Percentiles rank a stretch among this genome's conserved stretches.
phyloP scores from a whole-genome alignment of 2,888 invertebrate species.

The Thalpophila matura region DNA sequence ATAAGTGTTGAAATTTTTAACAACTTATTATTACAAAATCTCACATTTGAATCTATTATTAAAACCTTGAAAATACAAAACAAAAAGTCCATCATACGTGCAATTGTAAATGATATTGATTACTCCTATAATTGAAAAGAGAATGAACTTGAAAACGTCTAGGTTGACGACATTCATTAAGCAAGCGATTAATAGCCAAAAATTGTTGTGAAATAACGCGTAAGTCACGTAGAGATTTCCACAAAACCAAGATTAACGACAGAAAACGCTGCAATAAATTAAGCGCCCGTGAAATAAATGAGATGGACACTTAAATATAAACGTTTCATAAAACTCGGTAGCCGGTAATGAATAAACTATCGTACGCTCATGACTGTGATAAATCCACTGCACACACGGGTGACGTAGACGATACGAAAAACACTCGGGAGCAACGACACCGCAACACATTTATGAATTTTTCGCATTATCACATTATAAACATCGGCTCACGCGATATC shows the following conservation, averaged over 20 bases:
- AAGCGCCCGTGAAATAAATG: slow-evolving; percentile 67
- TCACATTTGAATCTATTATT: slow-evolving; percentile 49
- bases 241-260: slow-evolving; percentile 42
- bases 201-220: slow-evolving; percentile 65
- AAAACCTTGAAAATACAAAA: slow-evolving; percentile 55
- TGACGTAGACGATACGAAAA: slow-evolving; percentile 69
- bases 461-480: slow-evolving; percentile 79
- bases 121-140: slow-evolving; percentile 33
- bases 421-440: slow-evolving; percentile 76
- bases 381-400: slow-evolving; percentile 65
- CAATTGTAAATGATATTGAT: slow-evolving; percentile 39
- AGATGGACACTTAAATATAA: slow-evolving; percentile 67
- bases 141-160: slow-evolving; percentile 38
- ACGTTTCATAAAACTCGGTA: slow-evolving; percentile 69
- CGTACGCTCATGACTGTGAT: slow-evolving; percentile 56
- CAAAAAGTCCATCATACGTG: slow-evolving; percentile 39
- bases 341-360: slow-evolving; percentile 68
- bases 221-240: slow-evolving; percentile 62
- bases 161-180: slow-evolving; percentile 29
- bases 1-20: slow-evolving; percentile 53
- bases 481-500: slow-evolving; percentile 70
- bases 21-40: slow-evolving; percentile 52
- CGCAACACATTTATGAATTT: slow-evolving; percentile 71
- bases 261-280: slow-evolving; percentile 53
- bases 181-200: slow-evolving; percentile 39